Base-by-base conservation (phyloP, 1,140 invertebrate species). In the Spodoptera frugiperda region DNA sequence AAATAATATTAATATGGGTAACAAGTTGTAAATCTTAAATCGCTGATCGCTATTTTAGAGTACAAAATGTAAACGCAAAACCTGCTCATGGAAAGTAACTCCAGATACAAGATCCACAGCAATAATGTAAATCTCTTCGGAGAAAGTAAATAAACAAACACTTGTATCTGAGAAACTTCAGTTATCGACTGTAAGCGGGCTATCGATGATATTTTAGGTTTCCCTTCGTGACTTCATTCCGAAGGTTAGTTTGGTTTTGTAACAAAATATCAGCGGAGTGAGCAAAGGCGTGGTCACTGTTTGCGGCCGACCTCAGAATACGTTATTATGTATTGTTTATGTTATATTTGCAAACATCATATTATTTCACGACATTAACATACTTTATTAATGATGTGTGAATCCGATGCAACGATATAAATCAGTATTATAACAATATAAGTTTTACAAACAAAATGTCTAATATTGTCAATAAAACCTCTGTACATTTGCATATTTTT, bases 201-300 rank as follows among this genome's bases (percentile, higher is more conserved):
- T 44, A 77, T 53, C 63, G 75, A 55, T 68, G 67, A 63, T 80
- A 82, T 79, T 80, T 82, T 78, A 78, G 67, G 71, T 86, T 85
- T 80, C 77, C 74, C 79, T 79, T 86, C 86, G 82, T 87, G 86
- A 85, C 78, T 78, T 71, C 77, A 77, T 59, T 75, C 74, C 78
- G 83, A 84, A 82, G 81, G 80, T 77, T 79, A 68, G 76, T 80
- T 82, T 59, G 81, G 79, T 82, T 76, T 84, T 77, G 86, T 82
- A 84, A 85, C 78, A 14, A 80, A 82, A 88, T 87, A 88, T 76
- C 53, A 75, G 46, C 76, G 81, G 79, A 82, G 15, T 59, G 9
- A 25, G 57, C 53, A 21, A 72, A 73, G 71, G 71, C 55, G 71
- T 73, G 71, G 71, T 73, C 55, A 48, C 49, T 61, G 71, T 73